Evolutionary conservation across 1,140 invertebrate genomes (phyloP), one percentile per base, ranked within the genome.

Genomic region (Lepidostoma basale): DNA sequence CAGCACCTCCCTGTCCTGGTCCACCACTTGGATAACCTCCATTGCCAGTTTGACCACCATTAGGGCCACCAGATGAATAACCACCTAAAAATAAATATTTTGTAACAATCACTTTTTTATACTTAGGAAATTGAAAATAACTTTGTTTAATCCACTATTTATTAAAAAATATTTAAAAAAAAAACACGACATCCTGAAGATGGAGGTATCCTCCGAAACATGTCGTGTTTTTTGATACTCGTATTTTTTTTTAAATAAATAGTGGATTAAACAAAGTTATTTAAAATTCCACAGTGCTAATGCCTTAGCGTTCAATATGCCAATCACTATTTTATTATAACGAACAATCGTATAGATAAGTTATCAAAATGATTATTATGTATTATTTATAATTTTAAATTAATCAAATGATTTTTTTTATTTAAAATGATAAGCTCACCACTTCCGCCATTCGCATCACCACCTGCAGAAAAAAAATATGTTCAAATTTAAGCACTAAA

Each of bases 21-120:
- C 74, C 68, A 33, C 75, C 76, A 22, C 69, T 72, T n/a, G 71
- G 49, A 65, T 74, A 72, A 14, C 68, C 63, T 12, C 60, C 56
- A 44, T 72, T 70, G 40, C 74, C 74, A 26, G 69, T 67, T 12
- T 73, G 25, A 28, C 72, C 73, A 67, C 76, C 75, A n/a, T 74
- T 73, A 30, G 77, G 77, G 40, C 74, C 68, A 25, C 75, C 76
- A n/a, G 72, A 74, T 40, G 71, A 44, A 65, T 74, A 72, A 22
- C 69, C 64, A 3, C 62, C 65, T 67, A 26, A 69, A 40, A 52
- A 39, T 20, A 52, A 25, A 59, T 52, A 56, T 54, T 8, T 62
- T n/a, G n/a, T n/a, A n/a, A n/a, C 14, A 14, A 60, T 9, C 5
- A 12, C n/a, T 44, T 6, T n/a, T 22, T 16, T n/a, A n/a, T n/a